Conservation (phyloP, 2,113 vertebrate genomes). For the Diadophis punctatus region DNA sequence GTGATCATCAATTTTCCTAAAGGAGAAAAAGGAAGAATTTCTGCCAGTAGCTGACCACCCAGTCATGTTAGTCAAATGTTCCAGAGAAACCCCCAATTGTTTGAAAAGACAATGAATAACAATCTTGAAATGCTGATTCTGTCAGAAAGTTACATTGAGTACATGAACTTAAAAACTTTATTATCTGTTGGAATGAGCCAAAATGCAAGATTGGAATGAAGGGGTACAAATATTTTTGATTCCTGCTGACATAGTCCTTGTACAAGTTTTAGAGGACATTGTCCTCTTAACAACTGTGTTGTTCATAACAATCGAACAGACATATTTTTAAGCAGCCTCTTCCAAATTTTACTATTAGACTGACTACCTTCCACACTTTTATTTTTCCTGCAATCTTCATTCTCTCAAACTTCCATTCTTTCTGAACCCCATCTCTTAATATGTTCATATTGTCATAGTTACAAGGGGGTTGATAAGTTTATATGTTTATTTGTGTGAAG, state of each 20-base stretch:
- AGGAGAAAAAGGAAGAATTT: not conserved
- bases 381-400: not conserved
- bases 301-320: not conserved
- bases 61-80: not conserved
- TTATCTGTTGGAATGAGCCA: not conserved
- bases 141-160: not conserved
- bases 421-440: not conserved
- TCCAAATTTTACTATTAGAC: not conserved
- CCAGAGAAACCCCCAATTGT: not conserved
- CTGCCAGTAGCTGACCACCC: not conserved
- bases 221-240: not conserved
- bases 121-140: not conserved
- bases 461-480: not conserved
- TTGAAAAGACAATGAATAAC: not conserved
- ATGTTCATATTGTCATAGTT: not conserved
- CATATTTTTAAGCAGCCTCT: not conserved
- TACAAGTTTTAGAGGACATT: not conserved
- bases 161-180: not conserved
- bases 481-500: not conserved
- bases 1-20: not conserved
- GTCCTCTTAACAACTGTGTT: not conserved
- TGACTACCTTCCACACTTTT: not conserved
- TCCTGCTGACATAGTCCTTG: not conserved
- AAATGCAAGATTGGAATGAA: not conserved
- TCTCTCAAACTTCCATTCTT: not conserved